Evolutionary conservation across 2,888 invertebrate species (phyloP).

Genomic region (Euzetes globulus): DNA sequence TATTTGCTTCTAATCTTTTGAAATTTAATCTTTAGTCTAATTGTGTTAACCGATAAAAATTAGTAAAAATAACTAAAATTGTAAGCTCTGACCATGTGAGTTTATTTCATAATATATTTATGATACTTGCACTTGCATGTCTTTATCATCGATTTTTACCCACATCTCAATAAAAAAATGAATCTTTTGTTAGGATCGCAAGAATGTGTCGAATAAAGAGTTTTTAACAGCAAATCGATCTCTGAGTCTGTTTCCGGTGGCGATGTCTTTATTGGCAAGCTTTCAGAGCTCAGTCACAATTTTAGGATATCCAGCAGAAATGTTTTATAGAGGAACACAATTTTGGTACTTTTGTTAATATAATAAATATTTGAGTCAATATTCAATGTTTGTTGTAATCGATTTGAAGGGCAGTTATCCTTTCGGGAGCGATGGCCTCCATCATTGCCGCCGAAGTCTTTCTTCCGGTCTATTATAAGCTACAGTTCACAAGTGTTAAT

Average conservation of each 20-base stretch:
- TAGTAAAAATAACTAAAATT: too few relatives aligned
- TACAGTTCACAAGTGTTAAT: slow-evolving; percentile 46
- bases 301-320: slow-evolving; percentile 46
- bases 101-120: too few relatives aligned
- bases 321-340: slow-evolving; percentile 45
- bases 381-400: neutral
- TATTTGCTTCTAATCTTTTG: too few relatives aligned
- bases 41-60: too few relatives aligned
- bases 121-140: too few relatives aligned
- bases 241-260: slow-evolving; percentile 47
- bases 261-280: slow-evolving; percentile 47
- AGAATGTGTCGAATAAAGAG: slow-evolving; percentile 52
- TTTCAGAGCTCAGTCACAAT: slow-evolving; percentile 47
- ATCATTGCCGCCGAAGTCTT: slow-evolving; percentile 44
- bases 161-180: neutral
- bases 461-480: slow-evolving; percentile 45
- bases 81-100: too few relatives aligned
- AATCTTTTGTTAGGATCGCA: slow-evolving; percentile 43
- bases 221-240: slow-evolving; percentile 47
- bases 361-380: neutral
- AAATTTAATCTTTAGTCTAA: too few relatives aligned
- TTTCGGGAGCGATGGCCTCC: slow-evolving; percentile 42
- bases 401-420: slow-evolving; percentile 40
- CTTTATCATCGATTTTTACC: too few relatives aligned
- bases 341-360: slow-evolving; percentile 40